Evolutionary conservation across 2,888 invertebrate species (phyloP), one percentile per base, ranked within the genome.

Genomic region (Aphodius sticticus): DNA sequence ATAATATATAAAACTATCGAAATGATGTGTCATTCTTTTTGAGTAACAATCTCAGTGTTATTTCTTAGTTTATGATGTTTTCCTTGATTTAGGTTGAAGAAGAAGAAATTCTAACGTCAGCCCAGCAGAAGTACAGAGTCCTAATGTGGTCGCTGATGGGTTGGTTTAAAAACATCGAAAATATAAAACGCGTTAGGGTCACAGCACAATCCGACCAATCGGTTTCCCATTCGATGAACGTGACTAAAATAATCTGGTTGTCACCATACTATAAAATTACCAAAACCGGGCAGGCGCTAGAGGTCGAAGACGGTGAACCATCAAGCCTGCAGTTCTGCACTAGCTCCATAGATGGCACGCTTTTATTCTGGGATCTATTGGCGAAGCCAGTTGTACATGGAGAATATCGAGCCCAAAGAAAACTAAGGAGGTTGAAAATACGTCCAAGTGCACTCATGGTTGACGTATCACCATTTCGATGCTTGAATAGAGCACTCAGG

Each of bases 311-410:
- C 82, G 90, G 88, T 83, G 87, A 89, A 0, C 85, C 86, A 12
- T 85, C 87, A 35, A 90, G 93, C 12, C 88, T 92, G 79, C 94
- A 94, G 85, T 94, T 95, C 85, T 87, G 93, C 3, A 93, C 94
- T 0, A 91, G 92, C 36, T 92, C 94, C 36, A 90, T 92, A 82
- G 95, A 95, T 86, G 95, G 95, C 0, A 91, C 89, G 0, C 90
- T 95, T 75, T 90, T 93, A 70, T 92, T 95, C 85, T 96, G 95
- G 95, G 93, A 94, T 88, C 88, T 95, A 76, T 92, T 93, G 81
- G 90, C 90, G 80, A 87, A 87, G 81, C 87, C 88, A 0, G 83
- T 82, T 4, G 16, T 53, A 15, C 72, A 26, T n/a, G 77, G 81
- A 6, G 79, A 77, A 26, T 78, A 78, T 71, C 74, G 76, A 16